Evolutionary conservation across 2,113 vertebrate genomes (phyloP), one percentile per base, ranked within the genome.

Genomic region (Cygnus atratus): DNA sequence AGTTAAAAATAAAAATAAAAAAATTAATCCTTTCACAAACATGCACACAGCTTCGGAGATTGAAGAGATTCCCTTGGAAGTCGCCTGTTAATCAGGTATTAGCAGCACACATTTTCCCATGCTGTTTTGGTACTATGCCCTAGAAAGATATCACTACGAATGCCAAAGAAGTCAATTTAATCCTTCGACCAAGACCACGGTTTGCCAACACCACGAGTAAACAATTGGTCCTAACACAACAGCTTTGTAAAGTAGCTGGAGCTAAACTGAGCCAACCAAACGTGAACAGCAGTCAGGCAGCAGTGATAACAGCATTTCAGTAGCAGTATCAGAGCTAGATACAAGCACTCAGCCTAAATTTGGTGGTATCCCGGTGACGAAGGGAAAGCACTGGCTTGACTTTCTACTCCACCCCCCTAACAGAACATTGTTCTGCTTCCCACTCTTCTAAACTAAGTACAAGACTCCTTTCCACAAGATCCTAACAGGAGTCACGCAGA

Each of bases 61-160:
- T 0, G 5, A 79, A 82, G 58, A n/a, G 19, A 25, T 62, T 52
- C 3, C 2, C 58, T 58, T 79, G 28, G n/a, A 90, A 76, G 35
- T 39, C 50, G 73, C 33, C 11, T 50, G 16, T 62, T 88, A 63
- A 41, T 75, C 43, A 59, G 5, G 4, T 52, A 61, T 19, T 52
- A 83, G n/a, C 58, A 83, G 58, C 13, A n/a, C 0, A 0, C 2
- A 1, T 58, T 86, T 73, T 82, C 10, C 20, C 44, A 16, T 0
- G 1, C 37, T 63, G 22, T 59, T 88, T 55, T 79, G 35, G 39
- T 75, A 72, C 52, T 72, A 62, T 5, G 13, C 24, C 52, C 18
- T 26, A 35, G 31, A 20, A 75, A 77, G 28, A 55, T 11, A 81
- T 67, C 37, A 35, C 20, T 82, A 43, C 1, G 2, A 74, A 81